Conservation (phyloP, 1,140 invertebrate species). For the Dendroctonus ponderosae region DNA sequence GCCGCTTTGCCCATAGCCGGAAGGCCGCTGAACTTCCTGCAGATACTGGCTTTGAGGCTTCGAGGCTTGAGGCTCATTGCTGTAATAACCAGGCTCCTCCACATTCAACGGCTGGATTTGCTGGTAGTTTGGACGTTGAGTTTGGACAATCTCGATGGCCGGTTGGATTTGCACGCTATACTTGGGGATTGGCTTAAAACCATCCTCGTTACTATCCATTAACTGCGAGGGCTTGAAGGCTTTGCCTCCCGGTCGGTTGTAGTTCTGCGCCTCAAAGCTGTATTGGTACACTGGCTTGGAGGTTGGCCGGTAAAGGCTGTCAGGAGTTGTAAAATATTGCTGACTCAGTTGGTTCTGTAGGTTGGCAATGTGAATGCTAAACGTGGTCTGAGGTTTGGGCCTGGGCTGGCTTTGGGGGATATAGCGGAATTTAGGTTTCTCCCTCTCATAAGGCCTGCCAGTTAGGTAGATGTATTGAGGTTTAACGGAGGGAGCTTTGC, state of each 20-base stretch:
- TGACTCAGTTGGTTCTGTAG: constrained; percentile 49
- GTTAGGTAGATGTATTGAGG: constrained; percentile 45
- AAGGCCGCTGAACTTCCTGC: constrained; percentile 19
- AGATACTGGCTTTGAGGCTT: constrained; percentile 2
- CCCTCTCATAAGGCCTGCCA: constrained; percentile 42
- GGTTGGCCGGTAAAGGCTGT: constrained; percentile 43
- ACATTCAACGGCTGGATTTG: constrained; percentile 51
- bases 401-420: constrained; percentile 34
- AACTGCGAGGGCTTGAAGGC: constrained; percentile 40
- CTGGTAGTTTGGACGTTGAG: constrained; percentile 41
- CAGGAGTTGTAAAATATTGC: constrained; percentile 51
- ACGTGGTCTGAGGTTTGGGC: constrained; percentile 34
- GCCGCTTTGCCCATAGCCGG: background rate
- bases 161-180: constrained; percentile 57
- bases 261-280: constrained; percentile 58
- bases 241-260: constrained; percentile 50
- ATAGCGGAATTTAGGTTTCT: constrained; percentile 43
- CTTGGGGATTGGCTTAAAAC: constrained; percentile 62
- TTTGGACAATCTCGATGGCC: constrained; percentile 45
- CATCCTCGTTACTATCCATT: constrained; percentile 55
- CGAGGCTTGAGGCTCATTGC: constrained; percentile 42
- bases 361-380: constrained; percentile 48
- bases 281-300: constrained; percentile 61
- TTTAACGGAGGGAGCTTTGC: background rate
- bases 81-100: constrained; percentile 49